These are phyloP conservation scores for Plectrocnemia conspersa DNA, from an alignment of 1,140 invertebrate species.

Conservation along the genomic window DNA sequence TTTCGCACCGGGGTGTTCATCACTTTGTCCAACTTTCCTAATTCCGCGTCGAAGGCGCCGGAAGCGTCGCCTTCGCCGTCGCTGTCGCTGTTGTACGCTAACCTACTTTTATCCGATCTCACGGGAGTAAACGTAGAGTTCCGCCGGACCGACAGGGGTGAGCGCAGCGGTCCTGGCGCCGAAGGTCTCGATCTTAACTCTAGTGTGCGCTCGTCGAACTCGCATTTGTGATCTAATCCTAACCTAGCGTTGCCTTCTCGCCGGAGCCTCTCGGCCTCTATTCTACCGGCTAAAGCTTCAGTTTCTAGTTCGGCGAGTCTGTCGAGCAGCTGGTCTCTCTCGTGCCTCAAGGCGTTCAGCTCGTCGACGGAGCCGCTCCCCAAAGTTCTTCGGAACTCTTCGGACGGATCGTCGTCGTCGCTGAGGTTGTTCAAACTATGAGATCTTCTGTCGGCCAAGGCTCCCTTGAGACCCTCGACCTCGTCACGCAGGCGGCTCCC, in stretches of 20 bases:
- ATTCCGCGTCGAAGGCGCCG: conserved; percentile 29
- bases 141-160: conserved; percentile 8
- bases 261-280: conserved; percentile 59
- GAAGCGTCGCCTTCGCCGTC: conserved; percentile 14
- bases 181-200: conserved; percentile 26
- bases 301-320: conserved; percentile 68
- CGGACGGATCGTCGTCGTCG: conserved; percentile 47
- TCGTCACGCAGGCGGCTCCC: conserved; percentile 71
- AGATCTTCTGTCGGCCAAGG: conserved; percentile 42
- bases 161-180: conserved; percentile 25
- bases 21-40: conserved; percentile 52
- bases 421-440: conserved; percentile 37
- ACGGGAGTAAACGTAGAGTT: conserved; percentile 31
- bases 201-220: conserved; percentile 9
- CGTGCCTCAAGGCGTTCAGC: conserved; percentile 55
- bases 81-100: conserved; percentile 7
- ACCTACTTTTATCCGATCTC: conserved; percentile 20
- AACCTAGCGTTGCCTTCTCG: conserved; percentile 34
- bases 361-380: conserved; percentile 47
- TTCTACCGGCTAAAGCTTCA: conserved; percentile 59
- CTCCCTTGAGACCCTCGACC: conserved; percentile 52
- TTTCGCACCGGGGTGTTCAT: conserved; percentile 51
- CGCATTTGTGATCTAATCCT: conserved; percentile 11
- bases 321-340: conserved; percentile 66
- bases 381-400: conserved; percentile 49